Evolutionary conservation across 2,113 vertebrate genomes (phyloP), one percentile per base, ranked within the genome.

Genomic region (Oxyruncus cristatus): DNA sequence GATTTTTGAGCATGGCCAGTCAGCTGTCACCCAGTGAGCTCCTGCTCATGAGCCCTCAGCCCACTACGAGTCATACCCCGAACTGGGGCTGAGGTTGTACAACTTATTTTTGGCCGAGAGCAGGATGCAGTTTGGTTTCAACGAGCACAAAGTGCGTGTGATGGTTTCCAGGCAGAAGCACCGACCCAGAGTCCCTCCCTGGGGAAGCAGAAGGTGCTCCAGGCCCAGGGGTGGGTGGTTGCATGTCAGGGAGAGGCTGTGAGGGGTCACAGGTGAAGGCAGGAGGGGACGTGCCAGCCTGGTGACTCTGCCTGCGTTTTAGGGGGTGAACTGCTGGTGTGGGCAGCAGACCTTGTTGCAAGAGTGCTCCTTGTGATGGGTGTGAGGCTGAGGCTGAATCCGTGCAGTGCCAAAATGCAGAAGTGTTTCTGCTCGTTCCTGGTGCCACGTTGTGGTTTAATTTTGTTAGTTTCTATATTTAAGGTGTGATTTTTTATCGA

Each of bases 121-220:
- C 72, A 92, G 81, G 77, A 79, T 52, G 41, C 52, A 61, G 84
- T 67, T 71, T 33, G 56, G 61, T 55, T 89, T 71, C 80, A 81
- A 52, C 0, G 1, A 5, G 4, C 21, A 41, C 1, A 0, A 63
- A n/a, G 26, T 0, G 1, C 1, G 0, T 17, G 50, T 71, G 67
- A 72, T 41, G 41, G 53, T 78, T 70, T 16, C 49, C 20, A 47
- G 14, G 35, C 63, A 81, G 65, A 24, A 33, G 28, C 53, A 49
- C 4, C 0, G 0, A 18, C 59, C 49, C 42, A 0, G 0, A 33
- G 39, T 35, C 24, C 55, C 39, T 70, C 65, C 24, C 32, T 44
- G 12, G 22, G 30, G 65, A n/a, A 75, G 67, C 28, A 70, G 56
- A 49, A 61, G 46, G 30, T 56, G 30, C 72, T 82, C 0, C 0